Percentiles rank a stretch among this genome's conserved stretches.
These are phyloP conservation scores for Catostylus mosaicus DNA, from an alignment of 30 jellyfish, hydroid and myxozoan genomes.

Conservation along the genomic window DNA sequence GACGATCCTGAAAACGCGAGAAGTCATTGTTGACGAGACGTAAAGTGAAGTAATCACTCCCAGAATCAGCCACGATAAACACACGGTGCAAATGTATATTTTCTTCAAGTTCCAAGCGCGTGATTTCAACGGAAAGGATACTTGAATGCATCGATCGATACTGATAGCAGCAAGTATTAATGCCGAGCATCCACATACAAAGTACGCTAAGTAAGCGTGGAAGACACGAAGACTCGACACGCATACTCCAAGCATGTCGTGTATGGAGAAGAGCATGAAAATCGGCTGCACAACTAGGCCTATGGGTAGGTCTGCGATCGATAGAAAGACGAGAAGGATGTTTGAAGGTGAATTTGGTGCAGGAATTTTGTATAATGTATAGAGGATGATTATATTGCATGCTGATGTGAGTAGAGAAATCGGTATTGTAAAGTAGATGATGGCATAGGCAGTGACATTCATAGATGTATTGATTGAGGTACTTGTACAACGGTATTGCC, in stretches of 20 bases:
- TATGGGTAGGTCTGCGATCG: slow-evolving; percentile 3
- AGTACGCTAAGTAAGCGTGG: slow-evolving; percentile 11
- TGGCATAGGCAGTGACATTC: background rate
- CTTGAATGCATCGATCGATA: slow-evolving; percentile 21
- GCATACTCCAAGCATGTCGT: background rate
- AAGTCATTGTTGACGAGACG: background rate
- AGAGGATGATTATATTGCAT: slow-evolving; percentile 2
- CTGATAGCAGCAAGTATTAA: slow-evolving; percentile 16
- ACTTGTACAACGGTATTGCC: background rate
- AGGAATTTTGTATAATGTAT: background rate
- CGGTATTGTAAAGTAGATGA: slow-evolving; percentile 13
- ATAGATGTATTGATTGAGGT: background rate
- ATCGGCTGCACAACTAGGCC: slow-evolving; percentile 8
- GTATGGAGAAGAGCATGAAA: slow-evolving; percentile 1
- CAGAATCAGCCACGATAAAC: background rate
- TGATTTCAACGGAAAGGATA: slow-evolving; percentile 27
- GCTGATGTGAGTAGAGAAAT: background rate
- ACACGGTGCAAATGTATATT: background rate
- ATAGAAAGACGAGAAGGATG: slow-evolving; percentile 5
- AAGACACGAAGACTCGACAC: background rate
- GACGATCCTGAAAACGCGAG: background rate
- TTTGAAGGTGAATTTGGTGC: background rate
- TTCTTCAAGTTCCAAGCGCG: slow-evolving; percentile 11
- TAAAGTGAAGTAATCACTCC: background rate
- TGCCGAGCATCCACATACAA: slow-evolving; percentile 33